A percentile compares a stretch with the other conserved stretches of the same genome.
These are phyloP conservation scores for Origma solitaria DNA, from an alignment of 2,113 vertebrate genomes.

Conservation along the genomic window DNA sequence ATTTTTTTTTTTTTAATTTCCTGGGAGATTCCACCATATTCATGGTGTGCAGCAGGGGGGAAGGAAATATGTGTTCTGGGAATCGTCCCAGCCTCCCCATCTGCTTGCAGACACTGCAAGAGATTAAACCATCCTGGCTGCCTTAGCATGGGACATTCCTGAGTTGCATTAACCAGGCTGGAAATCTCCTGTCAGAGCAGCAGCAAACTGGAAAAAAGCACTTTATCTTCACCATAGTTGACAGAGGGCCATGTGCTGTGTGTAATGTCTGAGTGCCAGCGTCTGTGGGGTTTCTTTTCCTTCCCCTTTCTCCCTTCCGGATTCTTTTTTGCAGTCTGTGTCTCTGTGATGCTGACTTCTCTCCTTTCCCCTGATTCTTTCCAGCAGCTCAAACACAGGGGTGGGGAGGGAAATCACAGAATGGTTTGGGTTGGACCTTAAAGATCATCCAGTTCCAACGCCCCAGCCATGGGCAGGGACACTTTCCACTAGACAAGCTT, in stretches of 20 bases:
- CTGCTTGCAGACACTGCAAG: neutral
- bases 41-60: neutral
- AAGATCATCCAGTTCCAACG: neutral
- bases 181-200: neutral
- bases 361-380: neutral
- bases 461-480: neutral
- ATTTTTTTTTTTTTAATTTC: neutral
- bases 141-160: constrained; percentile 8
- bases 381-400: neutral
- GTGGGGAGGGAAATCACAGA: neutral
- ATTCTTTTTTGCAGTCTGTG: neutral
- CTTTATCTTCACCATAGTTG: neutral
- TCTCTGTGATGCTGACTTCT: neutral
- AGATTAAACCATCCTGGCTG: neutral
- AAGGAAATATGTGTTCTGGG: neutral
- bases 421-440: neutral
- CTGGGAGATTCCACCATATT: neutral
- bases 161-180: constrained; percentile 8
- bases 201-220: neutral
- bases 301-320: neutral
- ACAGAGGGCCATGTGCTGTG: neutral
- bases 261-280: neutral
- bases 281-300: neutral
- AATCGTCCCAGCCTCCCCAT: rapidly evolving
- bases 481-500: neutral